Percentiles rank a stretch among this genome's conserved stretches.
These are phyloP conservation scores for Tinea semifulvella DNA, from an alignment of 2,888 invertebrate species.

Conservation along the genomic window DNA sequence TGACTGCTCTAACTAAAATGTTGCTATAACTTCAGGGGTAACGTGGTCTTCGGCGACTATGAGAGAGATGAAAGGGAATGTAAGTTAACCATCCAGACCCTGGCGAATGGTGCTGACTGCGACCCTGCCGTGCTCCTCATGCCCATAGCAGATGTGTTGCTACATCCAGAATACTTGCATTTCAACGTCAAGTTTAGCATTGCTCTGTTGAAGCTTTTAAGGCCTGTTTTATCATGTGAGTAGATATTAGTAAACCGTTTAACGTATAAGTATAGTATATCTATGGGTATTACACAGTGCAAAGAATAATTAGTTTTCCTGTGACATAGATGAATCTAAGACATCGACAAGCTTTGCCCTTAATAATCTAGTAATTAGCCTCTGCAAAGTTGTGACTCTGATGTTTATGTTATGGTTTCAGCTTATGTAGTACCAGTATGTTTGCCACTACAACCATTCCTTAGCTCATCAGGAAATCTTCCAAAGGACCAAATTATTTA, in stretches of 20 bases:
- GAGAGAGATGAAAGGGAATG: constrained; percentile 49
- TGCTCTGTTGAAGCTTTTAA: constrained; percentile 42
- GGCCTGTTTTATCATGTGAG: constrained; percentile 39
- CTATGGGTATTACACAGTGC: too few relatives aligned
- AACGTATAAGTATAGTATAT: too few relatives aligned
- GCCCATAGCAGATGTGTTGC: constrained; percentile 48
- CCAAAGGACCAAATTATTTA: constrained; percentile 26
- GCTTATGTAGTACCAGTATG: constrained; percentile 52
- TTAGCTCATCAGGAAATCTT: constrained; percentile 26
- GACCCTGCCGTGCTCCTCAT: constrained; percentile 42
- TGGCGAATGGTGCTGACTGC: constrained; percentile 34
- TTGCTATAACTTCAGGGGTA: constrained; percentile 38
- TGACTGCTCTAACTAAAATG: too few relatives aligned
- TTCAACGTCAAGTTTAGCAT: constrained; percentile 40
- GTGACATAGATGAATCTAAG: too few relatives aligned
- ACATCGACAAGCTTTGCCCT: too few relatives aligned
- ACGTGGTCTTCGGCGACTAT: constrained; percentile 47
- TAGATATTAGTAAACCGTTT: too few relatives aligned
- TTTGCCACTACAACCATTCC: constrained; percentile 40
- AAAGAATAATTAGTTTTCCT: too few relatives aligned
- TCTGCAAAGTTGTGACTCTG: too few relatives aligned
- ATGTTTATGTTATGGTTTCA: constrained; percentile 22
- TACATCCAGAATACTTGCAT: constrained; percentile 53
- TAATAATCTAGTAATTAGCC: too few relatives aligned
- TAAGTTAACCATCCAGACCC: constrained; percentile 25